Conservation (phyloP, 2,888 invertebrate species). For the Hypsopygia costalis region DNA sequence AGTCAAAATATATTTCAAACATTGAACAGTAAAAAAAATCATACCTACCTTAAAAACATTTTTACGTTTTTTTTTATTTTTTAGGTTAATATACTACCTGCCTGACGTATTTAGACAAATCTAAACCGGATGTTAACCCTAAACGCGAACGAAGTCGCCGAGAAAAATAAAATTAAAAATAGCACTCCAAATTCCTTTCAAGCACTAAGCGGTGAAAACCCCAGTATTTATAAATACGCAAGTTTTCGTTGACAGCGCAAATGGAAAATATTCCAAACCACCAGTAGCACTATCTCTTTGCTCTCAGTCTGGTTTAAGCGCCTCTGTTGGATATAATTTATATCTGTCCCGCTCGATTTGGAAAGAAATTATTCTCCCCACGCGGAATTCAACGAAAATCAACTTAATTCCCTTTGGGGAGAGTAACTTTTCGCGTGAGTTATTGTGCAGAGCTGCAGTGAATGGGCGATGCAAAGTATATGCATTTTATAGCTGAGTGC, state of each 20-base stretch:
- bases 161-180: too few relatives aligned
- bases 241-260: conserved; percentile 35
- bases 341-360: conserved; percentile 25
- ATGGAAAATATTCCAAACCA: conserved; percentile 36
- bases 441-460: conserved; percentile 8
- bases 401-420: neutral
- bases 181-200: too few relatives aligned
- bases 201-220: neutral
- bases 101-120: too few relatives aligned
- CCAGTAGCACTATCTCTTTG: conserved; percentile 31
- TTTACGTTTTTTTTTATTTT: too few relatives aligned
- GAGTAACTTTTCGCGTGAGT: neutral
- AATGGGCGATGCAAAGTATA: conserved; percentile 28
- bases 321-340: conserved; percentile 39
- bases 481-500: conserved; percentile 39
- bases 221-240: conserved; percentile 6
- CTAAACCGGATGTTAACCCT: too few relatives aligned
- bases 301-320: conserved; percentile 36
- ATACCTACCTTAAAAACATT: too few relatives aligned
- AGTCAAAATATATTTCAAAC: too few relatives aligned
- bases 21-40: too few relatives aligned
- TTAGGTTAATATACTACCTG: too few relatives aligned
- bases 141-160: too few relatives aligned
- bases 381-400: conserved; percentile 4
- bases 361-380: conserved; percentile 26